phyloP scores from a whole-genome alignment of 2,797 vertebrate genomes.

The Monodelphis domestica region DNA sequence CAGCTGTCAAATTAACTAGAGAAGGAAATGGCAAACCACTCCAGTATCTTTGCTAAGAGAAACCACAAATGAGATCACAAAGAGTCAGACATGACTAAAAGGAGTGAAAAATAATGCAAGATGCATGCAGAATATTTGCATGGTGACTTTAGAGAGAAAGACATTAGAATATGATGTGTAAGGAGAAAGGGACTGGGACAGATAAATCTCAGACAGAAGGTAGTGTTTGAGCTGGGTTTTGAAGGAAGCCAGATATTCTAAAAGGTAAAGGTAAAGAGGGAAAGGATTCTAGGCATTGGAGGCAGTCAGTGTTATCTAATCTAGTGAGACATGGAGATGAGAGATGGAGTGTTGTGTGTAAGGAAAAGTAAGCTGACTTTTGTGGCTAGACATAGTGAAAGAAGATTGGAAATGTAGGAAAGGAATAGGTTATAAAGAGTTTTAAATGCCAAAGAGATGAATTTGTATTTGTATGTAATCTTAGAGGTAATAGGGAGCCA shows the following conservation, averaged over 20 bases:
- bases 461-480: not conserved
- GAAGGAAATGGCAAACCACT: too few species aligned
- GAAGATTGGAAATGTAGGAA: not conserved
- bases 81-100: too few species aligned
- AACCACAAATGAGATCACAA: too few species aligned
- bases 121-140: not conserved
- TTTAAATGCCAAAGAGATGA: not conserved
- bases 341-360: not conserved
- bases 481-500: not conserved
- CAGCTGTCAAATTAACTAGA: too few species aligned
- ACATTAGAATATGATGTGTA: not conserved
- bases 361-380: not conserved
- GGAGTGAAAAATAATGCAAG: too few species aligned
- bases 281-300: not conserved
- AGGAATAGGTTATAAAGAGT: not conserved
- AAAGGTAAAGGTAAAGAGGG: not conserved
- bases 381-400: not conserved
- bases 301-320: not conserved
- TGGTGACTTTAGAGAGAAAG: not conserved
- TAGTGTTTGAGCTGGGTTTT: not conserved
- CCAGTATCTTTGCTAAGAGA: too few species aligned
- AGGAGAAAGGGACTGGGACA: not conserved
- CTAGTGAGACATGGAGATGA: not conserved
- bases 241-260: not conserved
- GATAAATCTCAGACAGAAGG: not conserved